Conservation (phyloP, 2,888 invertebrate genomes). For the Biston betularia region DNA sequence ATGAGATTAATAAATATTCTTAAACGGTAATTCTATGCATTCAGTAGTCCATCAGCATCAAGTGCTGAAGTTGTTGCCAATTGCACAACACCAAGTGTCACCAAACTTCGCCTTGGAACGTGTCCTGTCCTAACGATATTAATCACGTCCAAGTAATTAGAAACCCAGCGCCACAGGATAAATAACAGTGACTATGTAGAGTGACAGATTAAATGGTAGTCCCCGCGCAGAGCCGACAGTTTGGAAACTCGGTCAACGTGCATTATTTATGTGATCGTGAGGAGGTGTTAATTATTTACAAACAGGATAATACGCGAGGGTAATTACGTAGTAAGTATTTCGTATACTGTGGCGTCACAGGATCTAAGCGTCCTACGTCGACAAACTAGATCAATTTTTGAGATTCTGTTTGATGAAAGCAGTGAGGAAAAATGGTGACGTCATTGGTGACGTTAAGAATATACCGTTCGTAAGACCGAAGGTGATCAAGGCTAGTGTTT, state of each 20-base stretch:
- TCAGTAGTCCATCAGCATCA: background rate
- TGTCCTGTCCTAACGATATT: constrained; percentile 15
- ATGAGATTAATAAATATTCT: too few species aligned
- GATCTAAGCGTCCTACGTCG: background rate
- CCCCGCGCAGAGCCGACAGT: background rate
- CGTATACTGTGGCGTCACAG: background rate
- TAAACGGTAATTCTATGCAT: too few species aligned
- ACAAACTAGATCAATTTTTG: too few species aligned
- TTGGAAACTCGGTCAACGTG: constrained; percentile 6
- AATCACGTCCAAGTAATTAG: constrained; percentile 18
- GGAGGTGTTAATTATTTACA: constrained; percentile 12
- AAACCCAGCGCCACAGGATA: background rate
- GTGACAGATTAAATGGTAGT: background rate
- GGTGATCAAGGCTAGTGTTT: too few species aligned
- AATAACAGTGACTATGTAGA: background rate
- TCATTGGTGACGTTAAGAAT: too few species aligned
- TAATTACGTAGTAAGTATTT: background rate
- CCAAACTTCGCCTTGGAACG: constrained; percentile 8
- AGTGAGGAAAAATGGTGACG: too few species aligned
- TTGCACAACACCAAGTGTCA: constrained; percentile 8
- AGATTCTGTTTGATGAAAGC: too few species aligned
- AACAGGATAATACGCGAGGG: constrained; percentile 1
- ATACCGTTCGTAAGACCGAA: too few species aligned
- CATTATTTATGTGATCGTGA: constrained; percentile 12
- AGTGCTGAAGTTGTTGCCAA: background rate